These are phyloP conservation scores for Elgaria multicarinata DNA, from an alignment of 2,113 vertebrate genomes.

Conservation along the genomic window DNA sequence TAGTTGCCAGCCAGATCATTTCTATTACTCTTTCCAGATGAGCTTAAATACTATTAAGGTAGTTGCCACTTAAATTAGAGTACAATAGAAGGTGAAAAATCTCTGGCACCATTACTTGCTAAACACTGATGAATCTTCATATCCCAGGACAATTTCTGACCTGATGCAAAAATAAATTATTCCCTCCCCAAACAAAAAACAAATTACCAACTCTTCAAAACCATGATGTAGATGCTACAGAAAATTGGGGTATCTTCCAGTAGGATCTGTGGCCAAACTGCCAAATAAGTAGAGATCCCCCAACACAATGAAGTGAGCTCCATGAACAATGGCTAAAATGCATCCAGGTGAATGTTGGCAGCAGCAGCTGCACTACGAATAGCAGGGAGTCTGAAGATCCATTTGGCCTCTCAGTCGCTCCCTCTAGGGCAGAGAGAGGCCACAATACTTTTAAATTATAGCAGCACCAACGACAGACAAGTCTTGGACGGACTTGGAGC, in stretches of 20 bases:
- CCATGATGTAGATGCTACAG: slow-evolving; percentile 54
- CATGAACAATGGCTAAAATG: slow-evolving; percentile 19
- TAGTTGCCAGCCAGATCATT: neutral
- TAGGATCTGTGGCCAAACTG: slow-evolving; percentile 27
- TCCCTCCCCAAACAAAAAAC: slow-evolving; percentile 52
- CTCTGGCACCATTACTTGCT: slow-evolving; percentile 53
- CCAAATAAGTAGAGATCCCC: neutral
- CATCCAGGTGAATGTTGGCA: slow-evolving; percentile 47
- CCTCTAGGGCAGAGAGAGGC: slow-evolving; percentile 47
- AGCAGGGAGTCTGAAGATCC: slow-evolving; percentile 57
- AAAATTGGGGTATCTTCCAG: neutral
- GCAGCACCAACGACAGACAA: slow-evolving; percentile 65
- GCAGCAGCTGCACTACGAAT: slow-evolving; percentile 21
- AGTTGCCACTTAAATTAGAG: slow-evolving; percentile 36
- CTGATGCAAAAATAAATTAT: slow-evolving; percentile 78
- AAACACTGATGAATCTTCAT: slow-evolving; percentile 57
- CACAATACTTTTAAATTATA: slow-evolving; percentile 53
- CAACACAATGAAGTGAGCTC: neutral
- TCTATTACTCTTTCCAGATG: neutral
- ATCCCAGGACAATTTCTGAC: slow-evolving; percentile 47
- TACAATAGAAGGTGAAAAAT: slow-evolving; percentile 36
- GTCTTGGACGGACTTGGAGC: slow-evolving; percentile 66
- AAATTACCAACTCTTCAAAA: slow-evolving; percentile 66
- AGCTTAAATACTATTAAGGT: neutral
- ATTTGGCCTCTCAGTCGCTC: slow-evolving; percentile 60